These are phyloP conservation scores for Bovichtus diacanthus DNA, from an alignment of 2,797 vertebrate species.

Conservation along the genomic window DNA sequence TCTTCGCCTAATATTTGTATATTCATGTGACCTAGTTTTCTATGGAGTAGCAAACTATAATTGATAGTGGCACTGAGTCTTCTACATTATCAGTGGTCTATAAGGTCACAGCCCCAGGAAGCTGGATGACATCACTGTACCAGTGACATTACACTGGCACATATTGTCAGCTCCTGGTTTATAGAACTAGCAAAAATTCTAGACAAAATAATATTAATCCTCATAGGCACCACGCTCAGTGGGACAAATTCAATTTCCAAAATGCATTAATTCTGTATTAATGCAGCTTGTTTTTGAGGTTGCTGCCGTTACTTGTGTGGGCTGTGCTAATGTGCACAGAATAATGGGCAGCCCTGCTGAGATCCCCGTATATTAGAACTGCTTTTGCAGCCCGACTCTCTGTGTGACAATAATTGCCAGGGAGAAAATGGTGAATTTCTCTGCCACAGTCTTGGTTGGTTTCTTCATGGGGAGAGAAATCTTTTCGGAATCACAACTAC, in stretches of 20 bases:
- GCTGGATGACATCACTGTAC: slow-evolving; percentile 42
- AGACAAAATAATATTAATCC: slow-evolving; percentile 45
- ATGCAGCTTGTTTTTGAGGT: slow-evolving; percentile 64
- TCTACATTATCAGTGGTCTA: slow-evolving; percentile 55
- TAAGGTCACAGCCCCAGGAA: slow-evolving; percentile 49
- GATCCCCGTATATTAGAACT: slow-evolving; percentile 44
- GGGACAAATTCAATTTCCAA: slow-evolving; percentile 58
- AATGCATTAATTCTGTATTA: slow-evolving; percentile 58
- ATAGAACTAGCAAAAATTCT: slow-evolving; percentile 36
- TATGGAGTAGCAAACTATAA: slow-evolving; percentile 28
- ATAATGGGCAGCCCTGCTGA: slow-evolving; percentile 64
- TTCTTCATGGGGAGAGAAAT: slow-evolving; percentile 31
- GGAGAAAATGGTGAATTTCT: slow-evolving; percentile 55
- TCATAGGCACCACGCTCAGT: slow-evolving; percentile 44
- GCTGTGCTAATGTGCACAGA: slow-evolving; percentile 55
- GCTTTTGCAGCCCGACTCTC: slow-evolving; percentile 49
- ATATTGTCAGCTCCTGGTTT: slow-evolving; percentile 9
- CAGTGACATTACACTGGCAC: slow-evolving; percentile 44
- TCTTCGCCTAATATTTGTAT: slow-evolving; percentile 8
- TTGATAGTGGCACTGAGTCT: slow-evolving; percentile 39
- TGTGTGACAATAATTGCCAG: slow-evolving; percentile 56
- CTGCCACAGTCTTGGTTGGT: slow-evolving; percentile 27
- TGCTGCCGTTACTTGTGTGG: slow-evolving; percentile 52
- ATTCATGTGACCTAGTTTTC: slow-evolving; percentile 43
- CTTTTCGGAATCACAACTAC: slow-evolving; percentile 20